phyloP scores from a whole-genome alignment of 2,888 invertebrate species.

The Cryptus viduatorius region DNA sequence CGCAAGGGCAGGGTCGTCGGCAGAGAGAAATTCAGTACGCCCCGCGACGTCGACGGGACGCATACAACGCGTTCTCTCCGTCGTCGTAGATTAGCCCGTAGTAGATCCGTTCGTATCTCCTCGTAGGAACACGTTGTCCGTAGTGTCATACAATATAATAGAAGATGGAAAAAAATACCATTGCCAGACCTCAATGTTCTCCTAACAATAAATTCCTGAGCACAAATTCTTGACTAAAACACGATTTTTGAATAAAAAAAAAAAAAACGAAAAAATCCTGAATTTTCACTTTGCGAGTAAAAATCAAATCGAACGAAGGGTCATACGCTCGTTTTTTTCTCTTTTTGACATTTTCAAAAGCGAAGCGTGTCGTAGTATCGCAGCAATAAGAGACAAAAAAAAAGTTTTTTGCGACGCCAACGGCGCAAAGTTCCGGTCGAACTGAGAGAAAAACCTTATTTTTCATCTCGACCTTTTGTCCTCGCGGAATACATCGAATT shows the following conservation, averaged over 20 bases:
- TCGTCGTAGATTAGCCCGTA: slow-evolving; percentile 67
- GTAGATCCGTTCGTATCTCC: slow-evolving; percentile 32
- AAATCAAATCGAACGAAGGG: background rate
- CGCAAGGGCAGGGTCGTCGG: slow-evolving; percentile 84
- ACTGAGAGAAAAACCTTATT: background rate
- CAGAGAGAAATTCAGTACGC: slow-evolving; percentile 79
- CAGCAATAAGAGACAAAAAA: slow-evolving; percentile 2
- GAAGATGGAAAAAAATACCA: slow-evolving; percentile 15
- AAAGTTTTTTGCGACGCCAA: background rate
- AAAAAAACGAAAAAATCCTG: background rate
- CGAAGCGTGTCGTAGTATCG: background rate
- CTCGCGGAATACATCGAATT: background rate
- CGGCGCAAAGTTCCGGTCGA: background rate
- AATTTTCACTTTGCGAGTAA: background rate
- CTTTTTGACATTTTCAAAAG: background rate
- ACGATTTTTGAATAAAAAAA: background rate
- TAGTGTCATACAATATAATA: slow-evolving; percentile 20
- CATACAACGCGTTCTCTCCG: slow-evolving; percentile 62
- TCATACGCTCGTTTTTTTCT: background rate
- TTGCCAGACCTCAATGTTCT: slow-evolving; percentile 23
- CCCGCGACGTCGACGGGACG: slow-evolving; percentile 80
- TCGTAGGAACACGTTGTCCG: slow-evolving; percentile 51
- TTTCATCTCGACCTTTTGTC: background rate
- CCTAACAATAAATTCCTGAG: slow-evolving; percentile 16
- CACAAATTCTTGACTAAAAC: slow-evolving; percentile 20